These are phyloP conservation scores for Tetramorium alpestre DNA, from an alignment of 1,140 invertebrate species.

Conservation along the genomic window DNA sequence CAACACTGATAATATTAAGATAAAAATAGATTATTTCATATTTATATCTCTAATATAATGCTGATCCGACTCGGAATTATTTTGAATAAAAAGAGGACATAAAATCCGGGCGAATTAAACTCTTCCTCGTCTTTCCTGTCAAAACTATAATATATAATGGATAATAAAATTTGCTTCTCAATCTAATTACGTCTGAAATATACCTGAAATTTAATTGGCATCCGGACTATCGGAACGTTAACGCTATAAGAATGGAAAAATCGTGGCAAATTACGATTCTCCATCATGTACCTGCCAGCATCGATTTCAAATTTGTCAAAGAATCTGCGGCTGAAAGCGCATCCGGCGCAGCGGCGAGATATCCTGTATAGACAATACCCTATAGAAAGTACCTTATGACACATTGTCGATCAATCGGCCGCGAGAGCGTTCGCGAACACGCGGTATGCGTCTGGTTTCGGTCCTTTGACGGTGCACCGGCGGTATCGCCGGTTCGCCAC, in stretches of 20 bases:
- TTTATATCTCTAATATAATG: neutral
- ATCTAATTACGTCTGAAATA: neutral
- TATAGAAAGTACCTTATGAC: slow-evolving; percentile 45
- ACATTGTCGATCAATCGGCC: slow-evolving; percentile 59
- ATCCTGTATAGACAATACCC: slow-evolving; percentile 42
- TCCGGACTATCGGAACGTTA: neutral
- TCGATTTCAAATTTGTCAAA: slow-evolving; percentile 56
- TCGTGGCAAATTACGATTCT: slow-evolving; percentile 21
- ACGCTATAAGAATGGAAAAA: slow-evolving; percentile 8
- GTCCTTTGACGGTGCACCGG: slow-evolving; percentile 36
- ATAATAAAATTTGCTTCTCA: neutral
- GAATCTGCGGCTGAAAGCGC: slow-evolving; percentile 56
- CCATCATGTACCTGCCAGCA: slow-evolving; percentile 27
- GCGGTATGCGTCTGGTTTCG: slow-evolving; percentile 24
- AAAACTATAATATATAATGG: neutral
- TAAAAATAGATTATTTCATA: neutral
- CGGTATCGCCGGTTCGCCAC: slow-evolving; percentile 53
- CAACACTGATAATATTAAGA: neutral
- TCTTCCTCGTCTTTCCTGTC: neutral
- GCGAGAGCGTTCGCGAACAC: slow-evolving; percentile 43
- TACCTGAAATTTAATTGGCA: neutral
- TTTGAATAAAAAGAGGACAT: neutral
- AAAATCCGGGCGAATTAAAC: neutral
- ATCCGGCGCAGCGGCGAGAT: slow-evolving; percentile 18
- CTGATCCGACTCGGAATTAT: neutral